Base-by-base conservation (phyloP, 2,797 vertebrate genomes). In the Chiroxiphia lanceolata region DNA sequence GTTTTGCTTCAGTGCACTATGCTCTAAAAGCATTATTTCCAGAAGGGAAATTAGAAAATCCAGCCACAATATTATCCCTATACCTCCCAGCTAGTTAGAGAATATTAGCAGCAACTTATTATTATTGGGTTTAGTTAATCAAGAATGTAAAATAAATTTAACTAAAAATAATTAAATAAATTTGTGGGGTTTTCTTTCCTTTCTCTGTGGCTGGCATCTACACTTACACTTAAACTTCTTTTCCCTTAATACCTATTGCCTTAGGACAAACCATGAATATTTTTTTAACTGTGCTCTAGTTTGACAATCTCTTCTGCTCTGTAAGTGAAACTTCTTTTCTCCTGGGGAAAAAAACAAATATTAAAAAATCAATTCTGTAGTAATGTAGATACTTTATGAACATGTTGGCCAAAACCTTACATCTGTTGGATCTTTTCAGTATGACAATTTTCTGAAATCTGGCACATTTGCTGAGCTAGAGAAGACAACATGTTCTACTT, bases 1-100 rank as follows among this genome's bases (percentile, higher is more conserved):
- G 72, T 70, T 94, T 78, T 89, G 50, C 70, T 89, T 83, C 67
- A 45, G 53, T 54, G 51, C 61, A 48, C 40, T 80, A 22, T 42
- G 27, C 36, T 70, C 71, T 95, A 69, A 95, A 96, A 96, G 36
- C 86, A 36, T 69, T 68, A 48, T 82, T 96, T 92, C 71, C 84
- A 83, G 63, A 60, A 53, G 84, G 57, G 85, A 92, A 89, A 92
- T 65, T 51, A 90, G 70, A 74, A 89, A 90, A 90, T 74, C 27
- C 61, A 87, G 72, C 42, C 90, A 40, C 29, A 92, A 38, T 75
- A 68, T 78, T 72, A 76, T 64, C 45, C 25, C 10, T 44, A 8
- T 38, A 59, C 29, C 17, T 86, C 56, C 40, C 70, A 57, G 56
- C 29, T 47, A 81, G 23, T 56, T 83, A 67, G 34, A 63, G 11